Percentiles rank a stretch among this genome's conserved stretches.
Conservation (phyloP, 2,113 vertebrate species). For the Tenrec ecaudatus region DNA sequence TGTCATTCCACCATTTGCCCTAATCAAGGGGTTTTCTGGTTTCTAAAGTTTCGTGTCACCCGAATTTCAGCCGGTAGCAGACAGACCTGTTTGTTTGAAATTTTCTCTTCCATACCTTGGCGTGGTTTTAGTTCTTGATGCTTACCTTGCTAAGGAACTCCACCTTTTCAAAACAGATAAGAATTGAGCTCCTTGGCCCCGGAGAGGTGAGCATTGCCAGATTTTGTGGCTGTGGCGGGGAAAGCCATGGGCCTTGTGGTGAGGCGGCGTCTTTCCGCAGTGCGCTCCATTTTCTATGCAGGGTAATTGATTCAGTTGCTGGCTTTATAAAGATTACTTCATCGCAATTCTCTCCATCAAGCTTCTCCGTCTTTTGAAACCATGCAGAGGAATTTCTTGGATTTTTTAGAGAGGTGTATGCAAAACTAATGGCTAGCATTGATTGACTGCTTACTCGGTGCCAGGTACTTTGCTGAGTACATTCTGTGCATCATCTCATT, state of each 20-base stretch:
- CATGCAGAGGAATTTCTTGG: constrained; percentile 37
- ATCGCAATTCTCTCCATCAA: constrained; percentile 26
- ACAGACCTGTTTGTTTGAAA: constrained; percentile 34
- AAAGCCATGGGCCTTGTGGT: background rate
- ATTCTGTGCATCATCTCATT: constrained; percentile 46
- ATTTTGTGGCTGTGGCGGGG: constrained; percentile 56
- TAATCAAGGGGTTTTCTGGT: background rate
- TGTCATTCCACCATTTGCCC: background rate
- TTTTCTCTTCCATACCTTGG: background rate
- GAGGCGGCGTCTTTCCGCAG: background rate
- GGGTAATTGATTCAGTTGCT: constrained; percentile 20
- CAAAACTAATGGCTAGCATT: constrained; percentile 63
- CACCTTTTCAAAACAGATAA: constrained; percentile 68
- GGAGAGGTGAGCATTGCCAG: constrained; percentile 46
- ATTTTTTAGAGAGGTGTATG: constrained; percentile 60
- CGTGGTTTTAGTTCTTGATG: constrained; percentile 18
- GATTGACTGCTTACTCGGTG: constrained; percentile 51
- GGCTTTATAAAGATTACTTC: constrained; percentile 49
- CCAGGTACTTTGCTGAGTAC: constrained; percentile 53
- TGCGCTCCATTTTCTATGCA: constrained; percentile 25
- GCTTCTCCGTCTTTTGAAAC: constrained; percentile 59
- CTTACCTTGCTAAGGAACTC: constrained; percentile 52
- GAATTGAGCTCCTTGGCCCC: constrained; percentile 50
- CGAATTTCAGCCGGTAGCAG: constrained; percentile 1
- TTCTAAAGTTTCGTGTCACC: background rate